Percentiles rank a stretch among this genome's conserved stretches.
Evolutionary conservation across 2,113 vertebrate genomes (phyloP).

Genomic region (Pungitius pungitius): DNA sequence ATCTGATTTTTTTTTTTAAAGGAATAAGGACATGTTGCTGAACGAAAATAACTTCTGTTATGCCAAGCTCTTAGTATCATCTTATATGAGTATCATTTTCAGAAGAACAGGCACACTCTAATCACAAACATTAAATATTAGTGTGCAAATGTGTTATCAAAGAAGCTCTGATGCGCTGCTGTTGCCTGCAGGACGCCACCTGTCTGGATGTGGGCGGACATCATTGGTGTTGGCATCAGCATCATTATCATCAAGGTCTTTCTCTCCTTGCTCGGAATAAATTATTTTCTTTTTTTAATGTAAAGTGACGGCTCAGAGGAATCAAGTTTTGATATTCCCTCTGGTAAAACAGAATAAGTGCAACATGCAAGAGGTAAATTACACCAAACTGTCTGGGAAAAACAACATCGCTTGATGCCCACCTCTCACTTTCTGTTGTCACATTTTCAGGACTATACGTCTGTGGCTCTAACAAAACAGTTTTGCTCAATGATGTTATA

Average conservation of each 20-base stretch:
- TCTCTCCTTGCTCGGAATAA: conserved; percentile 49
- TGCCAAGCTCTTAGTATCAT: conserved; percentile 5
- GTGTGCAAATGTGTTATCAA: conserved; percentile 48
- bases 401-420: background rate
- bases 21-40: background rate
- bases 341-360: conserved; percentile 14
- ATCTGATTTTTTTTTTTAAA: too few relatives aligned
- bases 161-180: conserved; percentile 49
- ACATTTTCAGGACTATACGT: background rate
- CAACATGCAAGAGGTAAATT: background rate
- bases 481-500: background rate
- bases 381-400: conserved; percentile 2
- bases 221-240: conserved; percentile 50
- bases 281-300: conserved; percentile 43
- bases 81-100: conserved; percentile 19
- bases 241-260: conserved; percentile 57
- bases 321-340: conserved; percentile 21
- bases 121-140: conserved; percentile 34
- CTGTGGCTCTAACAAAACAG: background rate
- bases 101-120: conserved; percentile 27
- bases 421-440: conserved; percentile 1
- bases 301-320: conserved; percentile 29
- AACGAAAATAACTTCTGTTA: conserved; percentile 1
- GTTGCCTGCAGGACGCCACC: conserved; percentile 65
- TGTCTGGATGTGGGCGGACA: conserved; percentile 64